Evolutionary conservation across 1,140 invertebrate species (phyloP).

Genomic region (Drosophila equinoxialis): DNA sequence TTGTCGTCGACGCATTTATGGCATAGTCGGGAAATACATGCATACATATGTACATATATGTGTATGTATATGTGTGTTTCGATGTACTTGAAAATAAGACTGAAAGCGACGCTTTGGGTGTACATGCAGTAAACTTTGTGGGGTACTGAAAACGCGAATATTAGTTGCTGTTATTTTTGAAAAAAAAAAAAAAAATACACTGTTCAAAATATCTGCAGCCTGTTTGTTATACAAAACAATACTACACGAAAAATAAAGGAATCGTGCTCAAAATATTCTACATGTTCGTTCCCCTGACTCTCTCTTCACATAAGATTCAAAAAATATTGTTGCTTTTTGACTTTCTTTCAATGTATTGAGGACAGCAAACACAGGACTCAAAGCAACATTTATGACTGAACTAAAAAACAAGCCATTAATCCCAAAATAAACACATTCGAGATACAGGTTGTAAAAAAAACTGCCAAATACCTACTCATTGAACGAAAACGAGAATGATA

Average conservation of each 20-base stretch:
- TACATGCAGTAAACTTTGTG: conserved; percentile 54
- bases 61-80: conserved; percentile 5
- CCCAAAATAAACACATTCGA: conserved; percentile 11
- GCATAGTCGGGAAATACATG: conserved; percentile 40
- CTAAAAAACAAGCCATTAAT: conserved; percentile 8
- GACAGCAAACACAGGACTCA: neutral
- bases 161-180: conserved; percentile 53
- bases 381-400: neutral
- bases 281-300: too few species aligned
- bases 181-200: conserved; percentile 15
- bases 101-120: conserved; percentile 16
- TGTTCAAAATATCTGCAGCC: neutral
- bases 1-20: conserved; percentile 57
- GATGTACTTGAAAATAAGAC: neutral
- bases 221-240: neutral
- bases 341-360: neutral
- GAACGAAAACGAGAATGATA: neutral
- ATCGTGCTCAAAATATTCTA: too few species aligned
- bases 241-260: neutral
- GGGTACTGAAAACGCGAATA: conserved; percentile 55
- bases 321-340: neutral
- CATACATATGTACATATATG: conserved; percentile 14
- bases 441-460: conserved; percentile 2
- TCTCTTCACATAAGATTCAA: too few species aligned
- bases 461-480: neutral